Evolutionary conservation across 1,140 invertebrate species (phyloP).

Genomic region (Bombus waltoni): DNA sequence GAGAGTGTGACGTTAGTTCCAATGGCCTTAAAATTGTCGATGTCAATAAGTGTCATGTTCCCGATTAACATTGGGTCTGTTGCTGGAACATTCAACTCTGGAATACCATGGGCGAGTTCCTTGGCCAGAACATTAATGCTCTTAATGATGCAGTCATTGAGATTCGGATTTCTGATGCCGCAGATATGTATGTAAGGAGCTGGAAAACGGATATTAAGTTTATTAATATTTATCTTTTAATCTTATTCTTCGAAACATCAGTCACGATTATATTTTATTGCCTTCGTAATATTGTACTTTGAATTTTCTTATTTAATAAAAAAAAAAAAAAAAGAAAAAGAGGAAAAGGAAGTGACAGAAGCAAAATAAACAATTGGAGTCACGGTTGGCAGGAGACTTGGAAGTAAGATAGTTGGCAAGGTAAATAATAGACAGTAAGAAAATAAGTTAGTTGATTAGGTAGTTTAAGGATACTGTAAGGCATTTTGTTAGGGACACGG

Average conservation of each 20-base stretch:
- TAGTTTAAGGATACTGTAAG: too few relatives aligned
- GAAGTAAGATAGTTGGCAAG: too few relatives aligned
- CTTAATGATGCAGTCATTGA: constrained; percentile 84
- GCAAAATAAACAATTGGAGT: too few relatives aligned
- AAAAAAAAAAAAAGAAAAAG: accelerated
- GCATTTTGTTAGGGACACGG: too few relatives aligned
- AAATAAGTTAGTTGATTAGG: too few relatives aligned
- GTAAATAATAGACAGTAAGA: too few relatives aligned
- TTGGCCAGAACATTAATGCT: constrained; percentile 83
- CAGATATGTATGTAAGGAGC: constrained; percentile 87
- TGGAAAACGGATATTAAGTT: constrained; percentile 72
- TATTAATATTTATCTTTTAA: neutral
- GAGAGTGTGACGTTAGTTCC: constrained; percentile 82
- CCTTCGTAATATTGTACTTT: too few relatives aligned
- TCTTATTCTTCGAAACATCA: neutral
- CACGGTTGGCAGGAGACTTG: too few relatives aligned
- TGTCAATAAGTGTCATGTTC: constrained; percentile 76
- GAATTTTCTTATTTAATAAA: too few relatives aligned
- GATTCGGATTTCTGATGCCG: constrained; percentile 84
- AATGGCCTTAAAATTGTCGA: constrained; percentile 78
- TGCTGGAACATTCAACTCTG: constrained; percentile 85
- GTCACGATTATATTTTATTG: neutral
- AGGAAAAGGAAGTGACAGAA: too few relatives aligned
- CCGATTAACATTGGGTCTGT: constrained; percentile 85
- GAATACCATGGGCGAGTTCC: constrained; percentile 84